Percentiles rank a stretch among this genome's conserved stretches.
Evolutionary conservation across 2,797 vertebrate genomes (phyloP).

Genomic region (Scyliorhinus canicula): DNA sequence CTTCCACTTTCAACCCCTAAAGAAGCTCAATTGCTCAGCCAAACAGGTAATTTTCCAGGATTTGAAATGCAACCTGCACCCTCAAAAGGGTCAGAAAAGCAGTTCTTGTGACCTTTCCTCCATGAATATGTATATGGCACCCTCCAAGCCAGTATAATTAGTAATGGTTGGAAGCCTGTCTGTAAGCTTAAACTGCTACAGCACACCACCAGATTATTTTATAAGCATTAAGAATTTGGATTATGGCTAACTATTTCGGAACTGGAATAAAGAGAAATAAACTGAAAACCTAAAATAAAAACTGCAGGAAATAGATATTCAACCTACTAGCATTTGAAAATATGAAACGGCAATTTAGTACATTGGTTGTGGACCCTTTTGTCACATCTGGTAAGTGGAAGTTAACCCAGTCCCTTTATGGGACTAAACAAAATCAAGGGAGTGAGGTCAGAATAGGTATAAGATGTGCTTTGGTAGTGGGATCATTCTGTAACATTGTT

Average conservation of each 20-base stretch:
- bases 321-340: no score
- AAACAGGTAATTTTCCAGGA: neutral
- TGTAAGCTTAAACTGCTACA: neutral
- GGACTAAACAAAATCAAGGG: neutral
- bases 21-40: neutral
- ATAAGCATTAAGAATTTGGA: neutral
- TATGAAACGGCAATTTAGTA: no score
- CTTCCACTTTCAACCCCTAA: neutral
- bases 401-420: neutral
- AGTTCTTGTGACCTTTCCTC: neutral
- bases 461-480: neutral
- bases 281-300: no score
- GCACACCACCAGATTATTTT: neutral
- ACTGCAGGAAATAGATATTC: no score
- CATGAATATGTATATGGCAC: neutral
- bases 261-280: no score
- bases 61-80: neutral
- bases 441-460: neutral
- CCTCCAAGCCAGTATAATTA: no score
- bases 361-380: neutral
- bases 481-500: neutral
- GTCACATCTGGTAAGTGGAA: neutral
- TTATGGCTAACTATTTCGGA: neutral
- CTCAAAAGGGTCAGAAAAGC: neutral
- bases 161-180: neutral